Base-by-base conservation (phyloP, 2,888 invertebrate genomes). In the Acronicta alni region DNA sequence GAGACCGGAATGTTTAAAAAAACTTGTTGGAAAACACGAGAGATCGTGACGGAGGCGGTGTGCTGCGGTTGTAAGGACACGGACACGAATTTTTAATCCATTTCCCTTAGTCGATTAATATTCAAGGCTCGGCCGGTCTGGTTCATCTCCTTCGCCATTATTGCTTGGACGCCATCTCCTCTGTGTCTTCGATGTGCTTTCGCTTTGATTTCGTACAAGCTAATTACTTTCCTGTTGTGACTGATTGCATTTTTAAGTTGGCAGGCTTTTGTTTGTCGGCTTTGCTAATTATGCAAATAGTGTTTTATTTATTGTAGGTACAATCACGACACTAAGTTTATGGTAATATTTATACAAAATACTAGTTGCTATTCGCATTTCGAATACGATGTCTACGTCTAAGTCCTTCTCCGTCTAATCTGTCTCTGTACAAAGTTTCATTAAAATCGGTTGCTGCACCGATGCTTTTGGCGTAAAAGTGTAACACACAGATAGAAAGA, bases 81-180 rank as follows among this genome's bases (percentile, higher is more conserved):
- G 89, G 93, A 69, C 66, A 69, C 70, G 70, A 92, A 92, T 93
- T 93, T 93, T 94, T 94, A 94, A 94, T 94, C 94, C 92, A 94
- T 94, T 94, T 94, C 94, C 94, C 89, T 83, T 79, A 84, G 92
- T 87, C 91, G 91, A 94, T 94, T 94, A 94, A 94, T 94, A 94
- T 94, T 94, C 94, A 94, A 85, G 87, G 81, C 93, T 85, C 89
- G 93, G 82, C 88, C 77, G 89, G 94, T 94, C 94, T 94, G 94
- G 93, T 90, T 94, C 94, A 94, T 94, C 94, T 94, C 94, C 94
- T 94, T 64, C 78, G 72, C 86, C 86, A 88, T 91, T 93, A 94
- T 93, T 91, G 90, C 89, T 84, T 82, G 92, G 92, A 87, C 91
- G 88, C 80, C 87, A 83, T 85, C 70, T 71, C 71, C 71, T 61